Base-by-base conservation (phyloP, 2,797 vertebrate species). In the Scyliorhinus canicula region DNA sequence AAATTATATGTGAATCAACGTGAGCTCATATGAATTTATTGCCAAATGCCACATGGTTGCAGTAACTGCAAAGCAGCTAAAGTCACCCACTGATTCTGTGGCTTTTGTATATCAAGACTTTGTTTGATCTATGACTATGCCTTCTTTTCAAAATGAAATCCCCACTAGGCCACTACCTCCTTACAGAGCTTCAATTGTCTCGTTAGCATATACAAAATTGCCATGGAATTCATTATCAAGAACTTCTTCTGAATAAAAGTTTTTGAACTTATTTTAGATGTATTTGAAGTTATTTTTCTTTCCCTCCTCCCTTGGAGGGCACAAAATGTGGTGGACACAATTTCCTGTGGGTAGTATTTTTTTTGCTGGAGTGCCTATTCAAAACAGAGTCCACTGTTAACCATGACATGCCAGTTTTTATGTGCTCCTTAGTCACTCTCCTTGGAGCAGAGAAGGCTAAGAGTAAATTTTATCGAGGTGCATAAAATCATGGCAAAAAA, bases 241-340 rank as follows among this genome's bases (percentile, higher is more conserved):
- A 47, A 94, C 7, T 94, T 55, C 55, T 90, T 60, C 67, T 52
- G 67, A 94, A 31, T 93, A 69, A 69, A 74, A 7, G 14, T 69
- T 93, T 93, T 67, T 93, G 65, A 93, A 93, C 91, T 93, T 93
- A 57, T 57, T 93, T 93, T 35, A 91, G 57, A 91, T n/a, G 63
- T 35, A 44, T 93, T 67, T 44, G 44, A 93, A 69, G 67, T 94
- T 74, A 74, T 35, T 94, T 94, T 94, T 52, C 93, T 94, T 55
- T 74, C 31, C 44, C 44, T 26, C 57, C 47, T 50, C 40, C 44
- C 65, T 74, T 19, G 26, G 47, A 94, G 44, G 28, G 47, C 26
- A n/a, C 47, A 52, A 71, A 93, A 93, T 35, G 67, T 52, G 67
- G 65, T 40, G n/a, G 28, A 94, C 67, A 74, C 21, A 71, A 94